Evolutionary conservation across 2,113 vertebrate species (phyloP), one percentile per base, ranked within the genome.

Genomic region (Dipodomys spectabilis): DNA sequence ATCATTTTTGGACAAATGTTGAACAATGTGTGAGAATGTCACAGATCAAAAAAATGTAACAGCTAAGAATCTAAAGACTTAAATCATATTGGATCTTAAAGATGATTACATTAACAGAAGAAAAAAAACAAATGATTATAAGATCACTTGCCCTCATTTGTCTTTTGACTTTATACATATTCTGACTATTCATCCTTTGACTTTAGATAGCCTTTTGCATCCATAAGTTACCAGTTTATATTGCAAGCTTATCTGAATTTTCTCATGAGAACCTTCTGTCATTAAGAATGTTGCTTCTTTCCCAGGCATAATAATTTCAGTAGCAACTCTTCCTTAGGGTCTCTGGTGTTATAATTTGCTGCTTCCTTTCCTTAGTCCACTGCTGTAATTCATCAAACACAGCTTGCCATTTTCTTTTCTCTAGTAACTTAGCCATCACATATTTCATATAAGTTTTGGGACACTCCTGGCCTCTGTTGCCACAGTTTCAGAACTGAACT

Each of bases 231-330:
- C 35, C 19, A 32, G 80, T 82, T 27, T 60, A 68, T 62, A 86
- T 67, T 92, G 93, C 7, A 64, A 19, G 2, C 35, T 73, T 89
- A 6, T 11, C 20, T 89, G 10, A 86, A 77, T 86, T 88, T 83
- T n/a, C 57, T 71, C 95, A 85, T 53, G 88, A 82, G n/a, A 7
- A 83, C 10, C 16, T 73, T 95, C 75, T 49, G 12, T 35, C 30
- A 22, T 16, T 74, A 73, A 30, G 1, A 10, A 65, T 86, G 74
- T 84, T 90, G 27, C 28, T 79, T 95, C 86, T 75, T 90, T 28
- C 65, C 19, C 88, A 62, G 64, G 30, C 11, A 20, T 81, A 77
- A 49, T 60, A 57, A 82, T 67, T 92, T 23, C 16, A 82, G 28
- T 49, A 88, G 81, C 11, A 85, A 69, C 4, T 90, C 57, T 95